Evolutionary conservation across 1,140 invertebrate species (phyloP).

Genomic region (Chionoecetes opilio): DNA sequence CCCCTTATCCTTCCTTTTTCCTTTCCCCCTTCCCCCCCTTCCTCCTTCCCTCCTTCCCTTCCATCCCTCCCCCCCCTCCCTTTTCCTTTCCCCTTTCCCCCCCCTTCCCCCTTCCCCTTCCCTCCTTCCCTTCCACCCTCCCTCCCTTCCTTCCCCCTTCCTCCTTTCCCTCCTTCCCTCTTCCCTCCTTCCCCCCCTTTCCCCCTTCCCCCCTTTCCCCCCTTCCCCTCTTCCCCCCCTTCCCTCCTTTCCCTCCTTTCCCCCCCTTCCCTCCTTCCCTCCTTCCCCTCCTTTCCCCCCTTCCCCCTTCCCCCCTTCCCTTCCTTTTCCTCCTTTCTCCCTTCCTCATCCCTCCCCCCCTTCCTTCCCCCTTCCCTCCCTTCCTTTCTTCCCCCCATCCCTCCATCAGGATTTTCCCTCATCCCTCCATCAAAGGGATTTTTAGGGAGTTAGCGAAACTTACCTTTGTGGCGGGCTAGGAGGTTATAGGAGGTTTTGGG

Average conservation of each 20-base stretch:
- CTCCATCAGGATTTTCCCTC: not conserved
- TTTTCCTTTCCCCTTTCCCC: not conserved
- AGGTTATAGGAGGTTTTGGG: too few relatives aligned
- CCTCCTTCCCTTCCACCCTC: not conserved
- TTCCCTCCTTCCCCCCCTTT: too few relatives aligned
- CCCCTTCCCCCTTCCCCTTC: not conserved
- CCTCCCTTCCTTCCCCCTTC: not conserved
- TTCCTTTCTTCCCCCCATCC: not conserved
- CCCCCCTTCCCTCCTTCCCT: not conserved
- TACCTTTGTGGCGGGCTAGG: slow-evolving; percentile 33
- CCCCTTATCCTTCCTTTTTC: not conserved
- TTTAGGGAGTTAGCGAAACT: not conserved
- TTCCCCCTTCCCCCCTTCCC: not conserved
- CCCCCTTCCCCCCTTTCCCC: not conserved
- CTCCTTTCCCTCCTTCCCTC: not conserved
- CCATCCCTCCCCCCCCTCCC: not conserved
- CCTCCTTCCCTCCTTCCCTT: not conserved
- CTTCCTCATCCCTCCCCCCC: too few relatives aligned
- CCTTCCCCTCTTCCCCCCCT: not conserved
- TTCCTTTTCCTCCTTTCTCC: not conserved
- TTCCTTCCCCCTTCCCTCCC: not conserved
- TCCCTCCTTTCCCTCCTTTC: not conserved
- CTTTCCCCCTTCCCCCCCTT: not conserved
- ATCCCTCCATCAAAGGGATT: too few relatives aligned
- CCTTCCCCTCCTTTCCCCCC: not conserved